Percentiles rank a stretch among this genome's conserved stretches.
phyloP scores from a whole-genome alignment of 2,888 invertebrate species.

The Thysanoteuthis rhombus region DNA sequence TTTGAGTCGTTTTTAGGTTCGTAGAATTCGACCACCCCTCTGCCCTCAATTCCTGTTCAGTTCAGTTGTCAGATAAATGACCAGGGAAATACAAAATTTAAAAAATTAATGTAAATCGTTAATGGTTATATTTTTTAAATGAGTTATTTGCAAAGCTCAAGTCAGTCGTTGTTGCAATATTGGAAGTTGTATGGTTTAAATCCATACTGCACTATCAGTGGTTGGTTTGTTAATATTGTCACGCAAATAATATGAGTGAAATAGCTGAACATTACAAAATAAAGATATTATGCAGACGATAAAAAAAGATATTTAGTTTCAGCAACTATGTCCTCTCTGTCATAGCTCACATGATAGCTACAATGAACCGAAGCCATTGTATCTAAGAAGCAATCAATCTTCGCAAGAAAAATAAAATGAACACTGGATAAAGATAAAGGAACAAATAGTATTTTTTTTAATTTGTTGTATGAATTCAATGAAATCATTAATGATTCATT shows the following conservation, averaged over 20 bases:
- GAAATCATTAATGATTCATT: too few relatives aligned
- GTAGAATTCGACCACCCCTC: background rate
- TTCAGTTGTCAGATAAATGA: background rate
- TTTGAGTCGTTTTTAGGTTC: background rate
- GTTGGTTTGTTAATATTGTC: background rate
- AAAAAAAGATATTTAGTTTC: background rate
- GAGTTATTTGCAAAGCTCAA: background rate
- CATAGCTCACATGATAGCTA: too few relatives aligned
- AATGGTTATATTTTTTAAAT: background rate
- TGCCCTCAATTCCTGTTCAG: background rate
- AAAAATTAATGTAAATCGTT: background rate
- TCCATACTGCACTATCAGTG: background rate
- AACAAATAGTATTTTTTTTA: too few relatives aligned
- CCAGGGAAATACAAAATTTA: too few relatives aligned
- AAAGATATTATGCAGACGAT: background rate
- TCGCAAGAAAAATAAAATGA: too few relatives aligned
- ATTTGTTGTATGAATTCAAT: too few relatives aligned
- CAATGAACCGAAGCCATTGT: too few relatives aligned
- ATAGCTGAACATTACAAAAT: background rate
- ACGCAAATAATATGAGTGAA: background rate
- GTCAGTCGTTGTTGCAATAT: background rate
- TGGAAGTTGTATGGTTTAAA: background rate
- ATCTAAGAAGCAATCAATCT: too few relatives aligned
- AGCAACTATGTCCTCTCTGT: background rate
- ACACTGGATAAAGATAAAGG: too few relatives aligned